Base-by-base conservation (phyloP, 2,113 vertebrate genomes). In the Bufo gargarizans region DNA sequence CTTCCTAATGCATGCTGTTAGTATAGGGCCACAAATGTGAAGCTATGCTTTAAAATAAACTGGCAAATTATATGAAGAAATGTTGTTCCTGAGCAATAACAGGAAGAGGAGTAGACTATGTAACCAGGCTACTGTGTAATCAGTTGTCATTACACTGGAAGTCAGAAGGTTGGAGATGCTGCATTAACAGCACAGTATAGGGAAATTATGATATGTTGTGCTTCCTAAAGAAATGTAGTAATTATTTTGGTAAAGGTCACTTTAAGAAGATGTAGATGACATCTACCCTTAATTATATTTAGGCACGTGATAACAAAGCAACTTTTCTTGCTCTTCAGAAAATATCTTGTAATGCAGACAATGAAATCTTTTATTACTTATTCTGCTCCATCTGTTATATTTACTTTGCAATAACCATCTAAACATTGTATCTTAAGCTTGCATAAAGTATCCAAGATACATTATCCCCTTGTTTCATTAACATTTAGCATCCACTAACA, bases 331-430 rank as follows among this genome's bases (percentile, higher is more conserved):
- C 16, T 76, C 4, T 1, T 17, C 43, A 8, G 45, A 76, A 76
- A 17, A 49, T 8, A 53, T 20, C 19, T 3, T 77, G 19, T 17
- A 78, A 55, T 55, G 9, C 10, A 17, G 76, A 22, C 49, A 78
- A 55, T 50, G 47, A 77, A 77, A 50, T 78, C 43, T 4, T 55
- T 53, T 50, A 53, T 78, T n/a, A 78, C 10, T 55, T 53, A 55
- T 22, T 78, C 10, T 78, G 76, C 49, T 22, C 76, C 76, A 78
- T 20, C 45, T 77, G 74, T 19, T 77, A 20, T 77, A 47, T 77
- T 77, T 77, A 77, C 17, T 53, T 50, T 77, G 74, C 17, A 77
- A 77, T 77, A 50, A 77, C 19, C 50, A 19, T 77, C 49, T 72
- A 72, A 33, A 72, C 71, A 72, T 47, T 74, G 71, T 77, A 53